Evolutionary conservation across 2,888 invertebrate genomes (phyloP).

Genomic region (Cataglyphis cursor): DNA sequence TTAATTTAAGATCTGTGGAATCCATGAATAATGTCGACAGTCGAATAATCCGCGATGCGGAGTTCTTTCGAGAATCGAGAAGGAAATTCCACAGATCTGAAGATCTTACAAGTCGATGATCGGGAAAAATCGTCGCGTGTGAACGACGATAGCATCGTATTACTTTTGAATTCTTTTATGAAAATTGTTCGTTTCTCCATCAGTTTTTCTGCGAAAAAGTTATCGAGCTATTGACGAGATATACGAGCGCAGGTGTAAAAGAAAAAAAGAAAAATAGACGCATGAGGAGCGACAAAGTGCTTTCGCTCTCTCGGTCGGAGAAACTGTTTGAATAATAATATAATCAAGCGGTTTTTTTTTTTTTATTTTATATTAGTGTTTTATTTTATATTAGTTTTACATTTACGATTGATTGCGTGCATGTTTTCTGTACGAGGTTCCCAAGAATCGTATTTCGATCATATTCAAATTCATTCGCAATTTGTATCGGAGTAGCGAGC

Average conservation of each 20-base stretch:
- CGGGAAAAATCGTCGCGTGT: slow-evolving; percentile 24
- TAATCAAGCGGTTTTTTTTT: background rate
- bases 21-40: background rate
- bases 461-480: background rate
- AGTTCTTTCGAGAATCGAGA: background rate
- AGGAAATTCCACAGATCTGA: background rate
- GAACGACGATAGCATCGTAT: slow-evolving; percentile 29
- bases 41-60: background rate
- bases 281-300: background rate
- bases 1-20: background rate
- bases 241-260: background rate
- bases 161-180: slow-evolving; percentile 68
- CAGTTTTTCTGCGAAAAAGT: background rate
- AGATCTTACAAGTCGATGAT: slow-evolving; percentile 3
- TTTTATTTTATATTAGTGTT: no score
- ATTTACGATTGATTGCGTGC: background rate
- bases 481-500: background rate
- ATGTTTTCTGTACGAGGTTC: background rate
- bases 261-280: background rate
- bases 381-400: background rate
- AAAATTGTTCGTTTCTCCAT: slow-evolving; percentile 47
- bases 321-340: background rate
- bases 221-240: slow-evolving; percentile 22
- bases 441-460: background rate
- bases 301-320: background rate